Percentiles rank a stretch among this genome's conserved stretches.
Conservation (phyloP, 1,140 invertebrate species). For the Stenopsyche tienmushanensis region DNA sequence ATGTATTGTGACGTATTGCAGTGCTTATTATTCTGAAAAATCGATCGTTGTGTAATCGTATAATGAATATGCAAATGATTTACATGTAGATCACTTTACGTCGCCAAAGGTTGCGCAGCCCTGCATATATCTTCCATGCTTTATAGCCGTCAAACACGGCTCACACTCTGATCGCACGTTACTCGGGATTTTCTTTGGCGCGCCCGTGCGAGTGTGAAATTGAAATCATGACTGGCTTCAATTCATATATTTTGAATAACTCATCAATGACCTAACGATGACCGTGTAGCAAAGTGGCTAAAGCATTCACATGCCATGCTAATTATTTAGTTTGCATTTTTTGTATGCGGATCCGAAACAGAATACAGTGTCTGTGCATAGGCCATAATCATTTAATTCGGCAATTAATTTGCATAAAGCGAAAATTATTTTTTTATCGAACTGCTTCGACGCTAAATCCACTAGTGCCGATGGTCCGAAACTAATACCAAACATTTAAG, state of each 20-base stretch:
- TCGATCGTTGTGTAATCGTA: too few relatives aligned
- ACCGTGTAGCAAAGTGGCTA: constrained; percentile 18
- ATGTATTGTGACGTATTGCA: too few relatives aligned
- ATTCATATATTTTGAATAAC: constrained; percentile 42
- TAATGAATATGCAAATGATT: too few relatives aligned
- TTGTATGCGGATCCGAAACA: too few relatives aligned
- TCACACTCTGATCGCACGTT: constrained; percentile 34
- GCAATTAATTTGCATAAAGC: not conserved
- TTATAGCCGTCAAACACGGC: constrained; percentile 31
- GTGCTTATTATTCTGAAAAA: too few relatives aligned
- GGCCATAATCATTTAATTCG: not conserved
- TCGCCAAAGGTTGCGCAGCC: constrained; percentile 6
- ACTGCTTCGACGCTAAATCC: too few relatives aligned
- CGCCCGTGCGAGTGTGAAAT: constrained; percentile 37
- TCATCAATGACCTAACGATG: constrained; percentile 37
- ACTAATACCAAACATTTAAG: too few relatives aligned
- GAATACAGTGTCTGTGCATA: too few relatives aligned
- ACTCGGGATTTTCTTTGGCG: constrained; percentile 16
- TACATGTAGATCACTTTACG: too few relatives aligned
- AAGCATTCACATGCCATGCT: not conserved
- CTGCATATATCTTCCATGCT: constrained; percentile 33
- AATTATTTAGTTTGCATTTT: too few relatives aligned
- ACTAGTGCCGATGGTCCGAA: too few relatives aligned
- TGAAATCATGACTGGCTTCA: constrained; percentile 39
- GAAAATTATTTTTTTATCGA: too few relatives aligned